Evolutionary conservation across 1,140 invertebrate species (phyloP).

Genomic region (Hermetia illucens): DNA sequence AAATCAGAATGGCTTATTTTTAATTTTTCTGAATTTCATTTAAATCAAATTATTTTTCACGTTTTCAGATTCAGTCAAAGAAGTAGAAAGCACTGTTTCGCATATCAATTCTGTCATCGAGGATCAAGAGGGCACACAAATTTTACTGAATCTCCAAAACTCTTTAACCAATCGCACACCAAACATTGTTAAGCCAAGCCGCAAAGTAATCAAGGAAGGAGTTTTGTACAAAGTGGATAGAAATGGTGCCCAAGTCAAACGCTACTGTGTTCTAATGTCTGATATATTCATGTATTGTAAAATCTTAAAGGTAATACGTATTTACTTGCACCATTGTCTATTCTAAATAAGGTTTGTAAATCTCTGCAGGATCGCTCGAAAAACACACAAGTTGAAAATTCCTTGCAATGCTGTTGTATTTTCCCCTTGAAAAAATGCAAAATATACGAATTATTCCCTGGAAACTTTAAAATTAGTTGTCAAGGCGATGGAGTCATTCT

Average conservation of each 20-base stretch:
- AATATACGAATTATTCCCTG: slow-evolving; percentile 37
- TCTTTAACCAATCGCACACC: slow-evolving; percentile 41
- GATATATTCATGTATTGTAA: slow-evolving; percentile 49
- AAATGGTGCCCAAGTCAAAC: slow-evolving; percentile 30
- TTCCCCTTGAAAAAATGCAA: slow-evolving; percentile 46
- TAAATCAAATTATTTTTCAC: no score
- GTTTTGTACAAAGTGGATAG: slow-evolving; percentile 46
- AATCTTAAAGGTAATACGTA: slow-evolving; percentile 28
- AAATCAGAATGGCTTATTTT: no score
- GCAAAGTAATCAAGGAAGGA: slow-evolving; percentile 55
- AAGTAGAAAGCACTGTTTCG: slow-evolving; percentile 48
- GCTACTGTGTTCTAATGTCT: slow-evolving; percentile 37
- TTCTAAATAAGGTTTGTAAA: neutral
- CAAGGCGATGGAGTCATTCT: slow-evolving; percentile 41
- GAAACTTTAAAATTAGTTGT: slow-evolving; percentile 41
- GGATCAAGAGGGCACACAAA: slow-evolving; percentile 56
- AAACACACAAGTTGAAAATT: slow-evolving; percentile 31
- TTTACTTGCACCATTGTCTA: neutral
- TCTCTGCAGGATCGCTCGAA: slow-evolving; percentile 12
- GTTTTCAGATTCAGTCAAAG: slow-evolving; percentile 43
- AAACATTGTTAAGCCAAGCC: slow-evolving; percentile 48
- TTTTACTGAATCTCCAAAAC: slow-evolving; percentile 50
- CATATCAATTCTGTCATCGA: slow-evolving; percentile 57
- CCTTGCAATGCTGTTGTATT: slow-evolving; percentile 40
- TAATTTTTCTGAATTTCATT: no score